Evolutionary conservation across 2,888 invertebrate genomes (phyloP), one percentile per base, ranked within the genome.

Genomic region (Phyto melanocephala): DNA sequence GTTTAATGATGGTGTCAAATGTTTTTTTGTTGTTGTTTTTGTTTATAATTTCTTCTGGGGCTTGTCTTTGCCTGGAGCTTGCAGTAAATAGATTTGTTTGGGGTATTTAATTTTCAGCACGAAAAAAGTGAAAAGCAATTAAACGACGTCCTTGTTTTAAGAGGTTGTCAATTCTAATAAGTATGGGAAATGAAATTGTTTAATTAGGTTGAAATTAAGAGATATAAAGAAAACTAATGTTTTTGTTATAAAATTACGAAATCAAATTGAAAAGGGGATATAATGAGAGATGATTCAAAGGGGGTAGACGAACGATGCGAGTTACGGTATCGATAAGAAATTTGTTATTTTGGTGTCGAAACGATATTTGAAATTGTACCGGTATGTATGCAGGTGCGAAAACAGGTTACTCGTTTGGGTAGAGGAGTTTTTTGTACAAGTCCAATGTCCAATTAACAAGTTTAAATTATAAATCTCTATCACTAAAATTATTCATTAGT

Each of bases 1-100:
- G 87, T 88, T 88, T 87, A 88, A 88, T 88, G 88, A 88, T 81
- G 81, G 76, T 81, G 76, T 81, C 76, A 81, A 81, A 67, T 47
- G 50, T 22, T 28, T 47, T 47, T 67, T 71, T 37, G 47, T 42
- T 50, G 0, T 56, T 56, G 17, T 13, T 52, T 37, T 17, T 10
- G 42, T 24, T 4, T 62, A 13, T 22, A 20, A 20, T 20, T 37
- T 35, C 28, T 52, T 56, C 62, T 33, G 62, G 33, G 33, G 50
- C 40, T 72, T 58, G 56, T 65, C 5, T n/a, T 50, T 72, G 40
- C 15, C n/a, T 33, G 15, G 17, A 74, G 60, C 54, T 45, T 56
- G 45, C 24, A 3, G 13, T 47, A 45, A 62, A 62, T 74, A 33
- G 58, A 75, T 70, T 62, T 70, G 68, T 63, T 70, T 17, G n/a